A percentile compares a stretch with the other conserved stretches of the same genome.
phyloP scores from a whole-genome alignment of 2,113 vertebrate species.

The Xenopus laevis region DNA sequence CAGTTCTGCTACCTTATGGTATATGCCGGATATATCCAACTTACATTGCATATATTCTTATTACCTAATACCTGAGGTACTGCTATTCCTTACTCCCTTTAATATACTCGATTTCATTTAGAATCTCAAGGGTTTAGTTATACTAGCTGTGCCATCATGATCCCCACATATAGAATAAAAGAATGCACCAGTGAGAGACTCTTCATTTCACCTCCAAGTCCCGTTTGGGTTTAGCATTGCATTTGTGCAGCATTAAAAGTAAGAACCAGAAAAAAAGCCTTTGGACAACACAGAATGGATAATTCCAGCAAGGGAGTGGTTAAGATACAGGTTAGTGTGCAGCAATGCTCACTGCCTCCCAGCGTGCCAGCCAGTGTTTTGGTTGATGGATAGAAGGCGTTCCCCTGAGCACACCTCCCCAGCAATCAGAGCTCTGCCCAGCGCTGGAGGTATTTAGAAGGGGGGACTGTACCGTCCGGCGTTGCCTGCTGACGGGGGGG shows the following conservation, averaged over 20 bases:
- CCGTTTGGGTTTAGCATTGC: constrained; percentile 34
- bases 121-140: too few relatives aligned
- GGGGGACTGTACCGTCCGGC: constrained; percentile 97
- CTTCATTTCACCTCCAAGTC: constrained; percentile 1
- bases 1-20: too few relatives aligned
- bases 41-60: too few relatives aligned
- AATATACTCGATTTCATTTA: too few relatives aligned
- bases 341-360: constrained; percentile 87
- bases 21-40: too few relatives aligned
- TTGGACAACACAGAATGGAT: constrained; percentile 1
- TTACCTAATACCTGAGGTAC: too few relatives aligned
- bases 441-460: constrained; percentile 81
- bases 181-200: neutral
- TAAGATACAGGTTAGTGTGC: constrained; percentile 50
- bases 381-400: constrained; percentile 58
- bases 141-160: too few relatives aligned
- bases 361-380: constrained; percentile 77
- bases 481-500: constrained; percentile 89
- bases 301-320: constrained; percentile 14
- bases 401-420: constrained; percentile 56
- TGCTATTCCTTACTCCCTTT: too few relatives aligned
- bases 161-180: neutral
- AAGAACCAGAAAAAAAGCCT: constrained; percentile 15
- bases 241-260: constrained; percentile 1
- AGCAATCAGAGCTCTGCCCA: constrained; percentile 61